Evolutionary conservation across 2,797 vertebrate species (phyloP), one percentile per base, ranked within the genome.

Genomic region (Gymnoscopelus braueri): DNA sequence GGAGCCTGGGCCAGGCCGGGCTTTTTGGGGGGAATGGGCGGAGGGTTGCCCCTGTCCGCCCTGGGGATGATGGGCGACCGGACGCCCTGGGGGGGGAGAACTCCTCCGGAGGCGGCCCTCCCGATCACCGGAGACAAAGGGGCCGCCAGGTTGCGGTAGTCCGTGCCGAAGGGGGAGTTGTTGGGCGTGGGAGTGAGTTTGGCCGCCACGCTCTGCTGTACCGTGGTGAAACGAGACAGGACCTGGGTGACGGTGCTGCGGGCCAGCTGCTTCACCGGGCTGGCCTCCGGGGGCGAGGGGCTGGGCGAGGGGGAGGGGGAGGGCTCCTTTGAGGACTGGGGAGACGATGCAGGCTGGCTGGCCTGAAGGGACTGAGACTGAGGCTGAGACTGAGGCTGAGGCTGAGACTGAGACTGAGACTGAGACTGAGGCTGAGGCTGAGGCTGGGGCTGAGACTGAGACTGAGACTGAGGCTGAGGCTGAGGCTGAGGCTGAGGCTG

Each of bases 11-110:
- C 88, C 26, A 99, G 94, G 60, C 97, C 94, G 0, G 98, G 97
- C 63, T 99, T 99, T 89, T 99, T 99, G 0, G 97, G 97, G 7
- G 98, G 98, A 72, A 99, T 98, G 35, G 98, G 98, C 0, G 98
- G 98, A 50, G 97, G 97, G 80, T 94, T 96, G 26, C 97, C 97
- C 65, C 98, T 89, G 51, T 99, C 97, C 0, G 92, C 95, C 78
- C 97, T 93, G 50, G 95, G 83, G 72, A 97, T 94, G 65, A 94
- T 96, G 1, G 98, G 97, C 0, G 97, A 98, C 74, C 95, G 94
- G 75, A 97, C 90, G 15, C 96, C 96, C 35, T 95, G 96, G 44
- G 94, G 94, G 11, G 94, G 94, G 11, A 94, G 58, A 0, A 91
- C 79, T 0, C 82, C 96, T 19, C 19, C 19, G 19, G 19, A 19